Percentiles rank a stretch among this genome's conserved stretches.
Conservation (phyloP, 2,888 invertebrate genomes). For the Megamerina dolium region DNA sequence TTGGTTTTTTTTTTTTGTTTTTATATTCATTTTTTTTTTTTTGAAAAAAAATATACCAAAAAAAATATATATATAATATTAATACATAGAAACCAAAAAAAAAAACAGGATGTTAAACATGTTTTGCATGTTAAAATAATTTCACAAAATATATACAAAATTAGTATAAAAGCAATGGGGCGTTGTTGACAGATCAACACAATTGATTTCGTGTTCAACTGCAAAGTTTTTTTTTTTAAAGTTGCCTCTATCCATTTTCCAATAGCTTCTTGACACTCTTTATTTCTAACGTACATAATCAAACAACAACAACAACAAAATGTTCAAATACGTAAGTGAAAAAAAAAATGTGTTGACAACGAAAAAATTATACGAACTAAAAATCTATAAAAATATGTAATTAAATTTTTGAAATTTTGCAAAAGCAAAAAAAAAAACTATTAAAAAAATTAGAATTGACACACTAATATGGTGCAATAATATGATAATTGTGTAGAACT, state of each 20-base stretch:
- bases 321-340: constrained; percentile 40
- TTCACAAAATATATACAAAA: constrained; percentile 13
- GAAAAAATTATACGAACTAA: constrained; percentile 2
- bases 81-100: background rate
- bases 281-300: background rate
- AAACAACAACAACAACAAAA: constrained; percentile 20
- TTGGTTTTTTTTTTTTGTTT: too few species aligned
- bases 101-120: constrained; percentile 40
- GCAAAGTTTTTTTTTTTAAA: constrained; percentile 24
- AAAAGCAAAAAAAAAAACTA: too few species aligned
- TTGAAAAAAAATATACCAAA: too few species aligned
- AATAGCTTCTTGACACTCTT: too few species aligned
- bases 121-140: constrained; percentile 40
- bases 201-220: constrained; percentile 25
- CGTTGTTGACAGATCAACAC: constrained; percentile 17
- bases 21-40: too few species aligned
- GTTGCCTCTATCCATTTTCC: too few species aligned
- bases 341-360: background rate
- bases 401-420: too few species aligned
- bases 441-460: too few species aligned
- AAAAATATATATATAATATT: background rate
- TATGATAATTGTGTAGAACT: too few species aligned
- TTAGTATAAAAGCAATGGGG: constrained; percentile 35
- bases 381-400: background rate
- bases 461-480: too few species aligned